Percentiles rank a stretch among this genome's conserved stretches.
These are phyloP conservation scores for Phaedon cochleariae DNA, from an alignment of 2,888 invertebrate species.

Conservation along the genomic window DNA sequence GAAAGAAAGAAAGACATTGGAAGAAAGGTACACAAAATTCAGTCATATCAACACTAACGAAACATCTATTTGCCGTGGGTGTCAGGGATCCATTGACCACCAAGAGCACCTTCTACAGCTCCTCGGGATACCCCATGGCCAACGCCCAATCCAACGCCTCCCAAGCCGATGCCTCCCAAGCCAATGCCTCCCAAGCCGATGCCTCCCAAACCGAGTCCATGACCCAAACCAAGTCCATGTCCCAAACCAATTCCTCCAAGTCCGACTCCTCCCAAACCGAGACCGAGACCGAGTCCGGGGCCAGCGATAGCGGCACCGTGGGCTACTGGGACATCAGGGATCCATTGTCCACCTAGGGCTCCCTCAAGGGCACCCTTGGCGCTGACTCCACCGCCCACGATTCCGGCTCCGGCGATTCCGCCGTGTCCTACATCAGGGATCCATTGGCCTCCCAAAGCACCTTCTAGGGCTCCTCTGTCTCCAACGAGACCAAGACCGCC, in stretches of 20 bases:
- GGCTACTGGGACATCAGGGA: constrained; percentile 41
- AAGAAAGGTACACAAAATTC: constrained; percentile 5
- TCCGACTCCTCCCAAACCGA: constrained; percentile 1
- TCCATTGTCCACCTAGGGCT: constrained; percentile 41
- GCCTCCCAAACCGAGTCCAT: constrained; percentile 24
- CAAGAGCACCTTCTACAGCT: constrained; percentile 41
- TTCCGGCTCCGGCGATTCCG: constrained; percentile 28
- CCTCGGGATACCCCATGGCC: constrained; percentile 33
- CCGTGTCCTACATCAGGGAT: constrained; percentile 34
- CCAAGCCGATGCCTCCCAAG: constrained; percentile 28
- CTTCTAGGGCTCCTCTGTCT: constrained; percentile 35
- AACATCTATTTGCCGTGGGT: constrained; percentile 25
- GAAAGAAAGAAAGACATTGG: neutral
- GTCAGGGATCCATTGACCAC: constrained; percentile 52
- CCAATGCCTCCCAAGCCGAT: constrained; percentile 23
- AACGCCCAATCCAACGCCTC: constrained; percentile 25
- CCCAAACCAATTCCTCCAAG: constrained; percentile 15
- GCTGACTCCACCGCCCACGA: constrained; percentile 29
- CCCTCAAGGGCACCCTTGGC: constrained; percentile 38
- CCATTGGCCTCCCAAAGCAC: constrained; percentile 41
- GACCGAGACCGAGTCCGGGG: constrained; percentile 4
- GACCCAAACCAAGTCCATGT: constrained; percentile 20
- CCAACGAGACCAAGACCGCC: constrained; percentile 13
- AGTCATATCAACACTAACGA: constrained; percentile 27
- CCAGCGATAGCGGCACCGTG: constrained; percentile 25